Base-by-base conservation (phyloP, 1,140 invertebrate species). In the Heliconius himera region DNA sequence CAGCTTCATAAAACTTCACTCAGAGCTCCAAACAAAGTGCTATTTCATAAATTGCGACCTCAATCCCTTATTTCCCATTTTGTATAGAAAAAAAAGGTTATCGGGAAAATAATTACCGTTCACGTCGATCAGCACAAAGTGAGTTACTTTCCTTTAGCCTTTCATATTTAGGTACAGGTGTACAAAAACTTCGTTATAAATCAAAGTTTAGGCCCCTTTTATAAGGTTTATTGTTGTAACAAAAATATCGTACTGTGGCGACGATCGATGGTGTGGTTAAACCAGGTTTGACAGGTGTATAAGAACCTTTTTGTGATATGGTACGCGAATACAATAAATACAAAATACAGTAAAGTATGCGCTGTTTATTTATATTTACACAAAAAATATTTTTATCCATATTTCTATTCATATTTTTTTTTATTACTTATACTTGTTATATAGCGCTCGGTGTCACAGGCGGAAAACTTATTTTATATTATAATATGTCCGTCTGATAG, bases 71-170 rank as follows among this genome's bases (percentile, higher is more conserved):
- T 56, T 80, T 77, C 77, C 56, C 70, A 74, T 80, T 18, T 74
- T 70, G 3, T 70, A 73, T 70, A 71, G 29, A 46, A 73, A 76
- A 80, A 81, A 77, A 81, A 66, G 79, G 79, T 81, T 81, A 81
- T 81, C 41, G 79, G 79, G 76, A 74, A 81, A 81, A 81, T 81
- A 81, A 81, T 81, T 81, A 81, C 46, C 75, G 75, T 49, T 26
- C 71, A 74, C 75, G 76, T 81, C 79, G 71, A 77, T 81, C 75
- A 74, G 72, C 36, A 72, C 51, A 73, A 78, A 78, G 71, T 66
- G 36, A 66, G 22, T 66, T 66, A 29, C 60, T 66, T 66, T 29
- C 22, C 60, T 66, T 26, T 66, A n/a, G 77, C 79, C 79, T 80
- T 80, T 73, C 46, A 51, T 71, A 74, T 74, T 70, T 77, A 60